Percentiles rank a stretch among this genome's conserved stretches.
phyloP scores from a whole-genome alignment of 2,113 vertebrate genomes.

The Brachyistius frenatus region DNA sequence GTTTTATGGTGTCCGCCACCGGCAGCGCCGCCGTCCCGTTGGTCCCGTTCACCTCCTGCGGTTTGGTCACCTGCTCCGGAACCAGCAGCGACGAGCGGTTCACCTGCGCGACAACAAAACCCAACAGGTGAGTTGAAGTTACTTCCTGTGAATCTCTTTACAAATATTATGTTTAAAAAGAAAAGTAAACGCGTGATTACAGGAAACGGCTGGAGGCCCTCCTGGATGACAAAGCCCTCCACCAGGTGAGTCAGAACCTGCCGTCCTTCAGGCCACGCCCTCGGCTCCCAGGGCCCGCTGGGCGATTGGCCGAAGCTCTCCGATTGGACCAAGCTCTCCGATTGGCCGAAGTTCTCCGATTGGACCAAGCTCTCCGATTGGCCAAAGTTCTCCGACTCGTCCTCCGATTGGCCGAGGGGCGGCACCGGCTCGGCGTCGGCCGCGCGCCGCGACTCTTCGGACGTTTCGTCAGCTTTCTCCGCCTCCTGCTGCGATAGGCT shows the following conservation, averaged over 20 bases:
- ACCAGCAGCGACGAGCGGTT: constrained; percentile 83
- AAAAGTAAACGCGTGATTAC: constrained; percentile 72
- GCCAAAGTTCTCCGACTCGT: constrained; percentile 40
- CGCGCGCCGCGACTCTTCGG: constrained; percentile 2
- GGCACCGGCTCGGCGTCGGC: constrained; percentile 14
- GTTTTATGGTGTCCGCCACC: constrained; percentile 47
- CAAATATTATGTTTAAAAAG: no score
- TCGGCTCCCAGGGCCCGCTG: constrained; percentile 61
- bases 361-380: constrained; percentile 6
- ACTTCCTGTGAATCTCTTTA: no score
- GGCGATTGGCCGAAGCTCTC: constrained; percentile 40
- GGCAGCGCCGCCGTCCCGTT: constrained; percentile 61
- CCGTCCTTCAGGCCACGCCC: constrained; percentile 75
- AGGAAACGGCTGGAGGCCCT: constrained; percentile 95
- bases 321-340: constrained; percentile 24
- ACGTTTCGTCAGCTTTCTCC: neutral
- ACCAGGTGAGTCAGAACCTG: constrained; percentile 94
- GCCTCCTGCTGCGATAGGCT: constrained; percentile 22
- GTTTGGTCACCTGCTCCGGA: constrained; percentile 54
- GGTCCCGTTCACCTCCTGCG: constrained; percentile 76
- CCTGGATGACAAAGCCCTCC: constrained; percentile 98
- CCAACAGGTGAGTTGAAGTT: accelerated
- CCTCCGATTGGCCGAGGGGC: constrained; percentile 51
- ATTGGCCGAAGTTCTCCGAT: constrained; percentile 38
- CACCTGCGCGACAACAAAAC: constrained; percentile 65